These are phyloP conservation scores for Allophyes oxyacanthae DNA, from an alignment of 2,888 invertebrate species.

Conservation along the genomic window DNA sequence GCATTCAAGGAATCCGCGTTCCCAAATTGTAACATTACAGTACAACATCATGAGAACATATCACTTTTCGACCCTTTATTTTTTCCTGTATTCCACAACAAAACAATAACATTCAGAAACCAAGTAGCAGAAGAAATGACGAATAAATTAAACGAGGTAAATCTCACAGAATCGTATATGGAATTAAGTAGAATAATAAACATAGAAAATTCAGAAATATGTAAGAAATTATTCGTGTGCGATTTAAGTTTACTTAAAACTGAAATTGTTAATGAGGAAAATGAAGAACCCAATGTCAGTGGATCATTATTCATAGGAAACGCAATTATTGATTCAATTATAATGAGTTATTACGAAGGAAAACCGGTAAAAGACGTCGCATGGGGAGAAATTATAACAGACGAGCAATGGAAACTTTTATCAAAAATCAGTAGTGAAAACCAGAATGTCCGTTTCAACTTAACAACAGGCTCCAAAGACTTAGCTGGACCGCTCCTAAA, in stretches of 20 bases:
- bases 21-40: constrained; percentile 66
- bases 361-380: constrained; percentile 67
- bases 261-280: constrained; percentile 61
- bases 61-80: constrained; percentile 72
- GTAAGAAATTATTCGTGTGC: constrained; percentile 66
- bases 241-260: constrained; percentile 63
- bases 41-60: constrained; percentile 61
- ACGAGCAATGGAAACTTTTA: constrained; percentile 68
- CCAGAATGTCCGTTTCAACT: constrained; percentile 73
- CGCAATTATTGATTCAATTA: constrained; percentile 70
- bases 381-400: constrained; percentile 71
- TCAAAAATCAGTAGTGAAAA: constrained; percentile 66
- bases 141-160: constrained; percentile 58
- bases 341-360: constrained; percentile 81
- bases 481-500: constrained; percentile 66
- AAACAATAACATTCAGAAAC: constrained; percentile 57
- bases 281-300: constrained; percentile 67
- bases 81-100: constrained; percentile 67
- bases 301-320: constrained; percentile 72
- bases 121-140: constrained; percentile 66
- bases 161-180: constrained; percentile 62
- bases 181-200: constrained; percentile 71
- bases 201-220: constrained; percentile 68
- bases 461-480: constrained; percentile 64
- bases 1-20: constrained; percentile 74